Conservation (phyloP, 1,140 invertebrate genomes). For the Plodia interpunctella region DNA sequence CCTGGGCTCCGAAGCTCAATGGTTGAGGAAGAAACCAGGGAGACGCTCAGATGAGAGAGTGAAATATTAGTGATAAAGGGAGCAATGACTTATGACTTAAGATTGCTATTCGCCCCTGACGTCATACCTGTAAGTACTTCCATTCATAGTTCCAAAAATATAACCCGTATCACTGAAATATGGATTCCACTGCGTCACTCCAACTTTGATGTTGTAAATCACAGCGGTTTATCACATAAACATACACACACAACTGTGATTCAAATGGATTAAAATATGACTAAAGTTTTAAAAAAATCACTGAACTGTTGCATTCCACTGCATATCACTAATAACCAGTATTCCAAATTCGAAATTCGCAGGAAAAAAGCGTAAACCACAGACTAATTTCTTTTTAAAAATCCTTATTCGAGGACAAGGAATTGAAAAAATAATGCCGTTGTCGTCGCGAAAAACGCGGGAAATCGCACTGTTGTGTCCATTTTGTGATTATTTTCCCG, state of each 20-base stretch:
- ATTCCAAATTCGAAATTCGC: background rate
- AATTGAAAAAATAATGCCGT: background rate
- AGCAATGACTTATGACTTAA: background rate
- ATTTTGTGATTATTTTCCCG: background rate
- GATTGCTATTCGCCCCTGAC: background rate
- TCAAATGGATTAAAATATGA: background rate
- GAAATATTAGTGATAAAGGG: too few relatives aligned
- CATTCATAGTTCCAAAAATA: constrained; percentile 7
- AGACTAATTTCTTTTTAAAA: background rate
- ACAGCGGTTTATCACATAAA: background rate
- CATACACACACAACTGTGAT: background rate
- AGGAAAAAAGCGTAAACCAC: background rate
- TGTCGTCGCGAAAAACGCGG: background rate
- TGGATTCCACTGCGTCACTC: background rate
- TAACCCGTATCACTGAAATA: background rate
- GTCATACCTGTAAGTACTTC: background rate
- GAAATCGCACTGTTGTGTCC: background rate
- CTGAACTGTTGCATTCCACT: background rate
- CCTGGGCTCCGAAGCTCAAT: too few relatives aligned
- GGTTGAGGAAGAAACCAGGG: too few relatives aligned
- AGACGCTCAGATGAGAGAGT: too few relatives aligned
- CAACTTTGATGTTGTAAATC: background rate
- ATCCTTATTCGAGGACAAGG: background rate
- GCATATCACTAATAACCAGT: background rate
- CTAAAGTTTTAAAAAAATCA: background rate